These are phyloP conservation scores for Acholoe squamosa DNA, from an alignment of 2,888 invertebrate species.

Conservation along the genomic window DNA sequence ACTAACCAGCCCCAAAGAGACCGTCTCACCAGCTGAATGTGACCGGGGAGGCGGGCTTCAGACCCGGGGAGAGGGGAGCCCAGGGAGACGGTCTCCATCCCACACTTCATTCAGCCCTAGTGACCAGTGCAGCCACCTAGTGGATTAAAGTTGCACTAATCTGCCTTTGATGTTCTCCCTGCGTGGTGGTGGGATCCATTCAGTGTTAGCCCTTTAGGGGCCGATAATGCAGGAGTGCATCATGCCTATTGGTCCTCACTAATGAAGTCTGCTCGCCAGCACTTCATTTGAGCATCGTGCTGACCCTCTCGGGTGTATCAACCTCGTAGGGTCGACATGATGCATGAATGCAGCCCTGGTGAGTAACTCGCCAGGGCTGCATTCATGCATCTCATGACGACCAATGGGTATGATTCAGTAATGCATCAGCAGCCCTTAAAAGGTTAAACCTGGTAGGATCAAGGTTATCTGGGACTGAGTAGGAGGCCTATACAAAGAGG, in stretches of 20 bases:
- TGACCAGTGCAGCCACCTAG: conserved; percentile 1
- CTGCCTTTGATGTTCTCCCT: not conserved
- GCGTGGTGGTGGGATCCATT: not conserved
- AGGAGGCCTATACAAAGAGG: not conserved
- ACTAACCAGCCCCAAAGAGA: not conserved
- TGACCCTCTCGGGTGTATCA: too few species aligned
- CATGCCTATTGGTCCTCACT: too few species aligned
- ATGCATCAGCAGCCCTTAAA: too few species aligned
- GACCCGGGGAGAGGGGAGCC: not conserved
- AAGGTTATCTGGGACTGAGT: not conserved
- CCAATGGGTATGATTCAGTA: too few species aligned
- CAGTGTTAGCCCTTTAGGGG: too few species aligned
- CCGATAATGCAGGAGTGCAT: too few species aligned
- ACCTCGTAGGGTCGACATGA: too few species aligned
- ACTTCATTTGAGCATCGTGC: too few species aligned
- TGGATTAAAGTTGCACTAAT: not conserved
- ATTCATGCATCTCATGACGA: too few species aligned
- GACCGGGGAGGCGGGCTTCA: not conserved
- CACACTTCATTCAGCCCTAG: not conserved
- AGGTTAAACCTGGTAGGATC: not conserved
- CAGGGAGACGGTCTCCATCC: not conserved
- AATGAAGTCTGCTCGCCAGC: too few species aligned
- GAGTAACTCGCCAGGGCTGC: too few species aligned
- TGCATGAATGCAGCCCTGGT: too few species aligned
- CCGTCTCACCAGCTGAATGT: not conserved